Conservation (phyloP, 1,140 invertebrate species). For the Helicoverpa armigera region DNA sequence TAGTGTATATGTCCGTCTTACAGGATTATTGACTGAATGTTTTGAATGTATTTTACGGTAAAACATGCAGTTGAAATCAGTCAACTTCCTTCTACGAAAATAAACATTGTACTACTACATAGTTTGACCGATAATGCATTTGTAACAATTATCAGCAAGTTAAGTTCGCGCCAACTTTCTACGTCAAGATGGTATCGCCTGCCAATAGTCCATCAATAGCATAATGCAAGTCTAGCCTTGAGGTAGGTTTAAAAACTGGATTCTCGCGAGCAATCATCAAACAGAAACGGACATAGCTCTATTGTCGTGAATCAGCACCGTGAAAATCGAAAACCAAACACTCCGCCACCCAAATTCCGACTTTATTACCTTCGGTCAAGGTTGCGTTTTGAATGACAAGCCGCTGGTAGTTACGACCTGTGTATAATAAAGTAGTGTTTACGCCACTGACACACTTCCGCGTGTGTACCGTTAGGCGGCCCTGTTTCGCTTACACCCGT, state of each 20-base stretch:
- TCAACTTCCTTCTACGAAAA: no score
- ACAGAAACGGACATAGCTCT: conserved; percentile 73
- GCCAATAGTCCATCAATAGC: conserved; percentile 10
- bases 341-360: conserved; percentile 59
- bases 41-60: no score
- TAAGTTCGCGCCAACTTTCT: background rate
- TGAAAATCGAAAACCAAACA: conserved; percentile 83
- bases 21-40: no score
- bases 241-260: conserved; percentile 81
- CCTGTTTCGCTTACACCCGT: conserved; percentile 74
- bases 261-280: conserved; percentile 62
- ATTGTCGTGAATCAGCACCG: conserved; percentile 83
- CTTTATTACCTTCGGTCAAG: conserved; percentile 72
- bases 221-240: conserved; percentile 69
- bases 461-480: conserved; percentile 82
- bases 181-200: conserved; percentile 2
- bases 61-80: no score
- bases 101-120: background rate
- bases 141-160: conserved; percentile 4
- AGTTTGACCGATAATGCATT: background rate
- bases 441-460: conserved; percentile 86
- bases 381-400: conserved; percentile 66
- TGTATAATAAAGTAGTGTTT: conserved; percentile 61
- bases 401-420: conserved; percentile 67
- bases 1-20: no score